phyloP scores from a whole-genome alignment of 1,140 invertebrate species.

The Lanistes nyassanus region DNA sequence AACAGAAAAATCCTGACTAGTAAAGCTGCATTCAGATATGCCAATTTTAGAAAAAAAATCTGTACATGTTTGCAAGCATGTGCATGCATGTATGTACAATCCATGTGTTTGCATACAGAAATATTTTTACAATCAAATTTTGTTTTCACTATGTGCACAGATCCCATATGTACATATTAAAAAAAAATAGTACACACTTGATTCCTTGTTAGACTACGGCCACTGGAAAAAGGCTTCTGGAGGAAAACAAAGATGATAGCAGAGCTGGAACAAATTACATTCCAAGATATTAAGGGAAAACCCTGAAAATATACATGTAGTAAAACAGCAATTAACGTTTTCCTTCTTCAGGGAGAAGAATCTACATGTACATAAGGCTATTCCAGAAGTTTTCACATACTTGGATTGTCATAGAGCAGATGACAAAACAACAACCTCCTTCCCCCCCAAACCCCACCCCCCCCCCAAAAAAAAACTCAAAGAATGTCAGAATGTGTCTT shows the following conservation, averaged over 20 bases:
- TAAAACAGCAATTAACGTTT: not conserved
- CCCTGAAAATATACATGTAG: not conserved
- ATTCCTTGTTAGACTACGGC: conserved; percentile 63
- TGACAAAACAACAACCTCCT: not conserved
- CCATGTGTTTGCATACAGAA: not conserved
- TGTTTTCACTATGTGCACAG: not conserved
- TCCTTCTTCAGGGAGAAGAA: too few species aligned
- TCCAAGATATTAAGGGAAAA: not conserved
- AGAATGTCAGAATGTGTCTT: too few species aligned
- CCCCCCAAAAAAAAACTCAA: too few species aligned
- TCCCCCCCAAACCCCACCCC: too few species aligned
- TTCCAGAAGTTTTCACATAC: too few species aligned
- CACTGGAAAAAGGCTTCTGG: conserved; percentile 69
- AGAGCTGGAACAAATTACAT: conserved; percentile 56
- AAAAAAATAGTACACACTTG: conserved; percentile 51
- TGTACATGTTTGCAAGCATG: too few species aligned
- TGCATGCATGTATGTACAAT: not conserved
- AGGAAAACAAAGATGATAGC: conserved; percentile 65
- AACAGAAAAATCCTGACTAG: not conserved
- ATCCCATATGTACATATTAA: not conserved
- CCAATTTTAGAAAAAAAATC: too few species aligned
- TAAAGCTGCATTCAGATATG: too few species aligned
- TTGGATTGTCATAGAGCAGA: too few species aligned
- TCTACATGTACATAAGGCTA: too few species aligned
- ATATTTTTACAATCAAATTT: not conserved